Conservation (phyloP, 2,113 vertebrate genomes). For the Urocynchramus pylzowi region DNA sequence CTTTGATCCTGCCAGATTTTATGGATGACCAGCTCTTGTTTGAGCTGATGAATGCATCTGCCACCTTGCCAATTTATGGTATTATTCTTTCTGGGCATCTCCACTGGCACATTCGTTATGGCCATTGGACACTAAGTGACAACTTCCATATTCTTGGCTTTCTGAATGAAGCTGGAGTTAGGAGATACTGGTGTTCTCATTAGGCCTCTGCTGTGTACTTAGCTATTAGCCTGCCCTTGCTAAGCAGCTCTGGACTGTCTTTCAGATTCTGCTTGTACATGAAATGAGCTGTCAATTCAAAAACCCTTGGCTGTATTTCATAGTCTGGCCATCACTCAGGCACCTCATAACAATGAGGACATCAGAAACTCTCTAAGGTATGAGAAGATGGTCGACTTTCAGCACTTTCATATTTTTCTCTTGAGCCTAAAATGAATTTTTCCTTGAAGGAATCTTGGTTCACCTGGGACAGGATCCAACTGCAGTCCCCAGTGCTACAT, state of each 20-base stretch:
- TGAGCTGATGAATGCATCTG: constrained; percentile 25
- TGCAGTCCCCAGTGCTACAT: neutral
- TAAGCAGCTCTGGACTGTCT: neutral
- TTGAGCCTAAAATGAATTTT: neutral
- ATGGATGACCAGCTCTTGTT: constrained; percentile 23
- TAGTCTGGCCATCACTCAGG: neutral
- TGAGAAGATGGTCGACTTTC: neutral
- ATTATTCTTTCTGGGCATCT: constrained; percentile 29
- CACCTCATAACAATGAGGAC: neutral
- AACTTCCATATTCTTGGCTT: neutral
- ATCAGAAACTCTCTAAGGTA: neutral
- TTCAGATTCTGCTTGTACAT: neutral
- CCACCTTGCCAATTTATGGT: constrained; percentile 1
- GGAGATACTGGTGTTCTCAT: neutral
- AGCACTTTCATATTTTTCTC: neutral
- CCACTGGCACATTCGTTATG: neutral
- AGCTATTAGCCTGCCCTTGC: constrained; percentile 9
- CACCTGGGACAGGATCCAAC: neutral
- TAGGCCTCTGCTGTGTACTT: neutral
- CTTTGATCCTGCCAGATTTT: neutral
- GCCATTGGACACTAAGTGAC: neutral
- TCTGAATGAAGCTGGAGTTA: neutral
- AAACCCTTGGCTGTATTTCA: neutral
- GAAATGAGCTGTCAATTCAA: constrained; percentile 28
- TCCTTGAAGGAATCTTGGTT: neutral